Evolutionary conservation across 2,888 invertebrate species (phyloP).

Genomic region (Elgonia sp.): DNA sequence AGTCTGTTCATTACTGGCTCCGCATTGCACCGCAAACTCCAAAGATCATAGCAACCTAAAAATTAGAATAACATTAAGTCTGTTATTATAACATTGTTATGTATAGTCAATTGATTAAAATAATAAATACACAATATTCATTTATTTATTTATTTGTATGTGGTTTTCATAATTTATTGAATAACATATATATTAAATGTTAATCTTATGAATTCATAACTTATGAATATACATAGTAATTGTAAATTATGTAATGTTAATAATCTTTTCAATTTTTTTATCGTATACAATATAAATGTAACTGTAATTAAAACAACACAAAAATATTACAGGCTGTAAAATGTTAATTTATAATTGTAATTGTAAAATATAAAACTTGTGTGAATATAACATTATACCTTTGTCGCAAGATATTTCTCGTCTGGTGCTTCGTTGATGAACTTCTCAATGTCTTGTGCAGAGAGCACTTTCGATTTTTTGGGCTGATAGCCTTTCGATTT

Average conservation of each 20-base stretch:
- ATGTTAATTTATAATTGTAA: neutral
- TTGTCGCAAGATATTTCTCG: slow-evolving; percentile 12
- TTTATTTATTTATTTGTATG: no score
- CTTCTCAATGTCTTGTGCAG: slow-evolving; percentile 16
- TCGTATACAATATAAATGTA: neutral
- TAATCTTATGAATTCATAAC: neutral
- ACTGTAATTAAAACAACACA: neutral
- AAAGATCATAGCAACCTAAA: slow-evolving; percentile 52
- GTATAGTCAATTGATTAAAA: neutral
- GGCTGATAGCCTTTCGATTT: slow-evolving; percentile 31
- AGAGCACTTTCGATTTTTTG: slow-evolving; percentile 31
- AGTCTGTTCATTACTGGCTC: slow-evolving; percentile 36
- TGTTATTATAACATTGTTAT: neutral
- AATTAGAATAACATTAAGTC: slow-evolving; percentile 3
- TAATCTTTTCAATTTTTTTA: neutral
- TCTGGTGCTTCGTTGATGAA: slow-evolving; percentile 32
- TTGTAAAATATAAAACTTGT: slow-evolving; percentile 8
- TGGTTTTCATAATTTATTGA: no score
- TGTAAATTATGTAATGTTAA: no score
- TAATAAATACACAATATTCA: neutral
- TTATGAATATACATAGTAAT: neutral
- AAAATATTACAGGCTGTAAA: neutral
- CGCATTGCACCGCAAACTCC: slow-evolving; percentile 46
- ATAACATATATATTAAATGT: no score
- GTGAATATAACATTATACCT: slow-evolving; percentile 23